Evolutionary conservation across 37 sponge, comb jelly and placozoan genomes (phyloP), one percentile per base, ranked within the genome.

Genomic region (Beroe ovata): DNA sequence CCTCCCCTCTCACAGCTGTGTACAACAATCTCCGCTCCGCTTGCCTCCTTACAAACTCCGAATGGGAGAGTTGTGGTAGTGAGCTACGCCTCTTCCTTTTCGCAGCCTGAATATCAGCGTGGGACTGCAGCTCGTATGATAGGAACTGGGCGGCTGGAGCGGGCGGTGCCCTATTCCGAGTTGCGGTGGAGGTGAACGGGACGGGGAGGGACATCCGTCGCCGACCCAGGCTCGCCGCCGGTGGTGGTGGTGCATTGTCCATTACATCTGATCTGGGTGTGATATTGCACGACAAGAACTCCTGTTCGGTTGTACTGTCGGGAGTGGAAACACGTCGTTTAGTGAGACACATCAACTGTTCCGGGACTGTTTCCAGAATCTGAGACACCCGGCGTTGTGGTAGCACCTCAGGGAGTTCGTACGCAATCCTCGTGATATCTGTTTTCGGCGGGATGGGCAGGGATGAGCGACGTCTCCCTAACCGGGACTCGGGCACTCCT

Each of bases 331-430:
- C 54, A 6, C 54, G 6, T 6, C 54, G 54, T 11, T 47, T 47
- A 11, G 54, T 47, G 11, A 47, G 54, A 30, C 69, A 66, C 69
- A 66, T 66, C 19, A 66, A 19, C 36, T 66, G 33, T 66, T 66
- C 69, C 69, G 69, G 69, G 8, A 66, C 69, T 33, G 69, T 33
- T 30, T 66, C 69, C 69, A 66, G 30, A 11, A 66, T 66, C 30
- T 26, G 32, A 18, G 30, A 14, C 2, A 66, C 69, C 34, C 30
- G 29, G 16, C 30, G 25, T 8, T 25, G 19, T 34, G 69, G 69
- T 30, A 66, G 30, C 1, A 66, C 30, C 30, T 66, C 69, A 0
- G 69, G 69, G 16, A 66, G 32, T 16, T 66, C 69, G 69, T 66
- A 66, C 32, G 69, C 25, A 34, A 30, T 30, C 16, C 16, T 66